phyloP scores from a whole-genome alignment of 2,113 vertebrate species.

The Cromileptes altivelis region DNA sequence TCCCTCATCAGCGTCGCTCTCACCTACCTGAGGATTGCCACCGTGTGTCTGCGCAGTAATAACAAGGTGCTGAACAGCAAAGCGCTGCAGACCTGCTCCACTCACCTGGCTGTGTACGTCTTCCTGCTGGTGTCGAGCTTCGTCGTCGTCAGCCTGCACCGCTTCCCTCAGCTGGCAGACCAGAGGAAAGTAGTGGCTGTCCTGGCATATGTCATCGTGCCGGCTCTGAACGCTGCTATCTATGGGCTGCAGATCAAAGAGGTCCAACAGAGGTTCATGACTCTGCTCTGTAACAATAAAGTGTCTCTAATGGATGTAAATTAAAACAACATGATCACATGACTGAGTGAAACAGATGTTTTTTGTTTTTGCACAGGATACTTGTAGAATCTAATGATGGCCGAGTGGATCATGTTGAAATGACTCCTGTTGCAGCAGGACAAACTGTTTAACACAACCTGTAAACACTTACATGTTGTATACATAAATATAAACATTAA shows the following conservation, averaged over 20 bases:
- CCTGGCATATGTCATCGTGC: slow-evolving; percentile 48
- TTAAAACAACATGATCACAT: background rate
- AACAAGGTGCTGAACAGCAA: slow-evolving; percentile 49
- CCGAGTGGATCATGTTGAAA: background rate
- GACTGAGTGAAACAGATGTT: background rate
- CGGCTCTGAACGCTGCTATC: slow-evolving; percentile 61
- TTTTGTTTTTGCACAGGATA: no score
- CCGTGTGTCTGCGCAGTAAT: slow-evolving; percentile 44
- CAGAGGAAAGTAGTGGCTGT: slow-evolving; percentile 63
- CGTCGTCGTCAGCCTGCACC: slow-evolving; percentile 55
- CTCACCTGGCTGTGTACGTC: slow-evolving; percentile 70
- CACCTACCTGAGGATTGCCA: slow-evolving; percentile 72
- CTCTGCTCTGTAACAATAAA: background rate
- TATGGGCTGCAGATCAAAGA: slow-evolving; percentile 77
- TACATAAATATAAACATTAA: no score
- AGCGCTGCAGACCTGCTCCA: slow-evolving; percentile 74
- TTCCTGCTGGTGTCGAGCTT: slow-evolving; percentile 37
- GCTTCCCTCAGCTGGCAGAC: slow-evolving; percentile 56
- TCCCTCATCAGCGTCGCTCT: slow-evolving; percentile 59
- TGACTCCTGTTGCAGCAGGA: no score
- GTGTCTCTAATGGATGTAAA: background rate
- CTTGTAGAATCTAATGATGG: background rate
- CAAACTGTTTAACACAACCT: no score
- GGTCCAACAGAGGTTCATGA: slow-evolving; percentile 32
- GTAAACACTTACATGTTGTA: no score